A percentile compares a stretch with the other conserved stretches of the same genome.
Conservation (phyloP, 2,888 invertebrate species). For the Melanophora roralis region DNA sequence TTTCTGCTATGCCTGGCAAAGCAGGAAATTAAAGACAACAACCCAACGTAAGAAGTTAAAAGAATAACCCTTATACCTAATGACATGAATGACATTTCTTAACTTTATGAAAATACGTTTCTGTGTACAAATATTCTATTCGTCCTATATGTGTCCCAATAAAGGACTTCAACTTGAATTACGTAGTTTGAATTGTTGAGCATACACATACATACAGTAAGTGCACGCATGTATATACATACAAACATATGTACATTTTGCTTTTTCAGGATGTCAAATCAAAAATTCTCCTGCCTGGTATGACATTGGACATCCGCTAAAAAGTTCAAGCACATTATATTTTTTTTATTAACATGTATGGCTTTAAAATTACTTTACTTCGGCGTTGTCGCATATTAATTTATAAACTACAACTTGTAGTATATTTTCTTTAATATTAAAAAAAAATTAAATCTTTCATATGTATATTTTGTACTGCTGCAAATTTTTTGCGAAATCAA, state of each 20-base stretch:
- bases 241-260: not conserved
- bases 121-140: conserved; percentile 12
- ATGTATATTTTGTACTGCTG: too few species aligned
- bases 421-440: too few species aligned
- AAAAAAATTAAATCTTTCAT: too few species aligned
- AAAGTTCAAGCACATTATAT: not conserved
- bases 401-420: too few species aligned
- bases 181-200: not conserved
- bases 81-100: conserved; percentile 61
- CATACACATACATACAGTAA: not conserved
- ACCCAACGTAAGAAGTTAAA: conserved; percentile 31
- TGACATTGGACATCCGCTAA: not conserved
- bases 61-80: conserved; percentile 52
- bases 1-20: conserved; percentile 33
- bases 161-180: not conserved
- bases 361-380: too few species aligned
- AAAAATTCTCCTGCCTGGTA: not conserved
- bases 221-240: not conserved
- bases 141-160: not conserved
- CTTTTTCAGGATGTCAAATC: not conserved
- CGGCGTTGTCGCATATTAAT: too few species aligned
- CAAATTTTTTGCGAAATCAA: too few species aligned
- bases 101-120: conserved; percentile 11
- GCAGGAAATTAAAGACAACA: conserved; percentile 49
- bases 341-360: not conserved